Evolutionary conservation across 1,140 invertebrate species (phyloP), one percentile per base, ranked within the genome.

Genomic region (Carposina sasakii): DNA sequence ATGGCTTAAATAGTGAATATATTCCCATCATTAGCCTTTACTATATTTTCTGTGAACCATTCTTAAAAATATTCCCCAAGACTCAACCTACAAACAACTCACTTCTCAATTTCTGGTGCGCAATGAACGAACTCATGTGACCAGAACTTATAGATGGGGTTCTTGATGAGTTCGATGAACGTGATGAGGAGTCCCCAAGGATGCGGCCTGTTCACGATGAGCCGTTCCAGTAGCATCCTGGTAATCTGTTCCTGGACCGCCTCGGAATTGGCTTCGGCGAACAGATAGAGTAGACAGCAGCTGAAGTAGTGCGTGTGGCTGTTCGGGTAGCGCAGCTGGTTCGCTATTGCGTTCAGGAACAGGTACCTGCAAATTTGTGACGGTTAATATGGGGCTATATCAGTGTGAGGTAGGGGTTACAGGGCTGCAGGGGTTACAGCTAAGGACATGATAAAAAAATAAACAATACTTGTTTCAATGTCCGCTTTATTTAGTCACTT

Each of bases 301-400:
- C 96, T 98, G 86, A 99, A 99, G 87, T 99, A 99, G 86, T 99
- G 97, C 1, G 98, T 99, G 81, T 99, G 98, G 63, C 96, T 98
- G 84, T 99, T 99, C 0, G 98, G 98, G 85, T 99, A 99, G 2
- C 98, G 89, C 58, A 99, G 85, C 72, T 99, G 98, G 87, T 99
- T 99, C 19, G 96, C 96, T 58, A 99, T 97, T 0, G 98, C 96
- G 83, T 99, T 99, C 62, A 99, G 87, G 82, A 99, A 98, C 58
- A 99, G 86, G 77, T 99, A 99, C 36, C 85, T 82, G 57, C 0
- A 58, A 40, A 2, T 22, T n/a, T n/a, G n/a, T n/a, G n/a, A n/a
- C n/a, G n/a, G n/a, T n/a, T n/a, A n/a, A n/a, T n/a, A n/a, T n/a
- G n/a, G n/a, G n/a, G n/a, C n/a, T n/a, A n/a, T n/a, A n/a, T n/a